Evolutionary conservation across 2,797 vertebrate species (phyloP).

Genomic region (Ceryle rudis): DNA sequence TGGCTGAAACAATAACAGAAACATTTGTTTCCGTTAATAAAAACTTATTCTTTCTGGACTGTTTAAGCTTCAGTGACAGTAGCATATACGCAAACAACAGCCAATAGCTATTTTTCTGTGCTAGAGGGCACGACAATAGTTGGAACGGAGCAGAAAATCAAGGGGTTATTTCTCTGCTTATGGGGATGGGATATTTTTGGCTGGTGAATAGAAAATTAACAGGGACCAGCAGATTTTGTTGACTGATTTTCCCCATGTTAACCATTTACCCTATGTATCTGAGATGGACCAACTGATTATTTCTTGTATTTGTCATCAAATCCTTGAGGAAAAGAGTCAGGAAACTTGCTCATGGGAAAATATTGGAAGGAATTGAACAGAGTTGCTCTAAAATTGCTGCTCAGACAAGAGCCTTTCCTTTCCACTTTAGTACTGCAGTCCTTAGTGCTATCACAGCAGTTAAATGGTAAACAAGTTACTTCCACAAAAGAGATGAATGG

Average conservation of each 20-base stretch:
- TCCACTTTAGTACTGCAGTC: not conserved
- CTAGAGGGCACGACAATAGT: not conserved
- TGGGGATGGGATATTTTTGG: not conserved
- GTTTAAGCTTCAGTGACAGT: not conserved
- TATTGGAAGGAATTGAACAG: not conserved
- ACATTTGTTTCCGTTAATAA: not conserved
- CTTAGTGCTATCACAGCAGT: not conserved
- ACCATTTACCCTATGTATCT: not conserved
- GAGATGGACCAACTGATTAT: not conserved
- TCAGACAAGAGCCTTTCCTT: not conserved
- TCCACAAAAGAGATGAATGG: constrained; percentile 3
- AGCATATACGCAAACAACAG: not conserved
- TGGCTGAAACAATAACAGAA: not conserved
- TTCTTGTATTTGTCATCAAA: not conserved
- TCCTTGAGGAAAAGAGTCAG: not conserved
- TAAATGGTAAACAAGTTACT: constrained; percentile 20
- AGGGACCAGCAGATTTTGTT: not conserved
- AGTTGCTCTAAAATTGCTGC: not conserved
- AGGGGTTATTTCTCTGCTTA: not conserved
- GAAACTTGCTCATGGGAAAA: not conserved
- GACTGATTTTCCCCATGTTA: not conserved
- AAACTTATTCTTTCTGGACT: not conserved
- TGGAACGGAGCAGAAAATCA: not conserved
- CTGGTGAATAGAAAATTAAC: not conserved
- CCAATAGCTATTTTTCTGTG: not conserved